Evolutionary conservation across 2,113 vertebrate species (phyloP), one percentile per base, ranked within the genome.

Genomic region (Barnardius zonarius): DNA sequence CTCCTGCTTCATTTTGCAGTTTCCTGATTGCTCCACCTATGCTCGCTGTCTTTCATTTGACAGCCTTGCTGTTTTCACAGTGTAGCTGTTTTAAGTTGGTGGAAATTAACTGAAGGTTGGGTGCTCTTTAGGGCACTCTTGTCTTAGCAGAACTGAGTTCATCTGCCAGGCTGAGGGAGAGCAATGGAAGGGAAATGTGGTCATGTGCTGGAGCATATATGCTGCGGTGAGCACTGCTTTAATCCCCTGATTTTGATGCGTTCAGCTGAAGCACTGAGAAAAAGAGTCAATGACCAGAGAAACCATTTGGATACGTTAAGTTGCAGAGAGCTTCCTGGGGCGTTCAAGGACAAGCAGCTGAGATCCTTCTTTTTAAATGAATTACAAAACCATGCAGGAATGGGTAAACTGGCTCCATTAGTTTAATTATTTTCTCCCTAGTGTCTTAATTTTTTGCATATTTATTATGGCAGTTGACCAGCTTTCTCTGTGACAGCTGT

Each of bases 291-390:
- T 75, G 82, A 92, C 66, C 43, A 77, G 39, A 80, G 43, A 93
- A 91, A 89, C 8, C 17, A 57, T 75, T 90, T 88, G 69, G 92
- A 44, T 72, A 66, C 20, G 33, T 84, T 27, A 69, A 20, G 41
- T 54, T 93, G 55, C 63, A 91, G 70, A 85, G 59, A 44, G 25
- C 44, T 87, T 87, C 55, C 41, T 0, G 9, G 74, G 39, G 44
- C 22, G 5, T 90, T 96, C 52, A 72, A 80, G 63, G 77, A 85
- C 59, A 90, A 83, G 63, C 28, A n/a, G 67, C 69, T 89, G 75
- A 87, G 83, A 94, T 89, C 54, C 20, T 83, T 82, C 83, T 91
- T 92, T 92, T 55, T 81, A 88, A 95, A 72, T 73, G 51, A 88
- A 89, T 93, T 85, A 72, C 28, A 51, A 86, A 96, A 87, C 23